Evolutionary conservation across 64 coral and sea anemone genomes (phyloP).

Genomic region (Stylophora pistillata): DNA sequence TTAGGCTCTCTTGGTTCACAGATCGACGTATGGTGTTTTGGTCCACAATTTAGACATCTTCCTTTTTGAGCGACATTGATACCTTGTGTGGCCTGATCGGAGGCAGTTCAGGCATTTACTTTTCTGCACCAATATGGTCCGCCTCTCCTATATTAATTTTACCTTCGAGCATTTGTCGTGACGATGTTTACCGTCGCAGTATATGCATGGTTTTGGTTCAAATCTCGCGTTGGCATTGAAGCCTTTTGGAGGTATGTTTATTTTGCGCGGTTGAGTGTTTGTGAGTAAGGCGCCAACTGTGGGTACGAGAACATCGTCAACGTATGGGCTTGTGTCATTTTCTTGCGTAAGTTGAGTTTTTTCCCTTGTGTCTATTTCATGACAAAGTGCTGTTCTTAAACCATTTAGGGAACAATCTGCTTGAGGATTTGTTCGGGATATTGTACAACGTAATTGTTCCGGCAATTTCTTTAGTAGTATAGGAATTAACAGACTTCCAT

Average conservation of each 20-base stretch:
- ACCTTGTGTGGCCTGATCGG: no score
- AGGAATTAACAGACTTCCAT: no score
- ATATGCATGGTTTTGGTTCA: constrained; percentile 56
- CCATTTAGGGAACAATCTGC: constrained; percentile 47
- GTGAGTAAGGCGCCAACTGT: no score
- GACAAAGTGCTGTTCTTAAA: constrained; percentile 23
- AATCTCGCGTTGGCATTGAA: constrained; percentile 33
- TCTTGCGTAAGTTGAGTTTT: constrained; percentile 51
- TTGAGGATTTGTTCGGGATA: constrained; percentile 35
- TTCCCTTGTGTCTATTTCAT: constrained; percentile 69
- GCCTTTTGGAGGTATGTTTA: no score
- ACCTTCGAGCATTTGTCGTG: no score
- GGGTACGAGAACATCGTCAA: constrained; percentile 51
- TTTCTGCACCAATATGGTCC: constrained; percentile 44
- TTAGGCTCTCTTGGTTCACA: constrained; percentile 43
- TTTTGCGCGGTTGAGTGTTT: constrained; percentile 30
- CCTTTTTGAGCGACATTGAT: constrained; percentile 49
- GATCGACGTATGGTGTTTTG: constrained; percentile 61
- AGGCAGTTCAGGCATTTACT: no score
- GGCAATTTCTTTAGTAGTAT: no score
- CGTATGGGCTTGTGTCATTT: constrained; percentile 35
- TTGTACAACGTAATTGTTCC: no score
- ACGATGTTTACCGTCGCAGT: constrained; percentile 62
- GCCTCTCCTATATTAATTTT: constrained; percentile 36
- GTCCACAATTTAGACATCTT: constrained; percentile 49